Evolutionary conservation across 1,140 invertebrate species (phyloP), one percentile per base, ranked within the genome.

Genomic region (Platorchestia sp.): DNA sequence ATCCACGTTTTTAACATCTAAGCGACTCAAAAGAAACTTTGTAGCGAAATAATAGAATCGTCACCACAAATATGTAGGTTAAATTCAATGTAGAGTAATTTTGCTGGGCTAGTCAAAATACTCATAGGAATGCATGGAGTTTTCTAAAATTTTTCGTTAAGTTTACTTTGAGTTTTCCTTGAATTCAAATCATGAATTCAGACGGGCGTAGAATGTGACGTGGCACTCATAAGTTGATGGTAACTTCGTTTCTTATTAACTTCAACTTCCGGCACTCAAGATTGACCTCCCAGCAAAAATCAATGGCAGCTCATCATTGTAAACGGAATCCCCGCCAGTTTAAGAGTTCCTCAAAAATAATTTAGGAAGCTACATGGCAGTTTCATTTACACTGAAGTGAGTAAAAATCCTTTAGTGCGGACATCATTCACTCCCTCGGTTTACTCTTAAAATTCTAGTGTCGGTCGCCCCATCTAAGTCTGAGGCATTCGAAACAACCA

Each of bases 341-440:
- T 45, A 93, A 45, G 43, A 47, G 45, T 93, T 93, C 91, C 59
- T 75, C 43, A 93, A 93, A 93, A 93, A 93, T 93, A 93, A 93
- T 93, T 44, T 93, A 45, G 45, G 43, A 47, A 93, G 91, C 40
- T 93, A 93, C 47, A 93, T 36, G 91, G 36, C 91, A 93, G 91
- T 93, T 93, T 93, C 91, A 93, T 93, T 93, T 93, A 93, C 6
- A 93, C 91, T 93, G 91, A 93, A 93, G 91, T 93, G 43, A 93
- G 91, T 93, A 93, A 93, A 93, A 93, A 45, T 45, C 43, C 91
- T 45, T 93, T 47, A 93, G 43, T 45, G 91, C 40, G 7, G 91
- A n/a, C 91, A 93, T 93, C 91, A 93, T 93, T 93, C 91, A 93
- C 91, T 47, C 91, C 91, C 91, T 93, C 91, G 45, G 91, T 93